Base-by-base conservation (phyloP, 2,888 invertebrate species). In the Apeira syringaria region DNA sequence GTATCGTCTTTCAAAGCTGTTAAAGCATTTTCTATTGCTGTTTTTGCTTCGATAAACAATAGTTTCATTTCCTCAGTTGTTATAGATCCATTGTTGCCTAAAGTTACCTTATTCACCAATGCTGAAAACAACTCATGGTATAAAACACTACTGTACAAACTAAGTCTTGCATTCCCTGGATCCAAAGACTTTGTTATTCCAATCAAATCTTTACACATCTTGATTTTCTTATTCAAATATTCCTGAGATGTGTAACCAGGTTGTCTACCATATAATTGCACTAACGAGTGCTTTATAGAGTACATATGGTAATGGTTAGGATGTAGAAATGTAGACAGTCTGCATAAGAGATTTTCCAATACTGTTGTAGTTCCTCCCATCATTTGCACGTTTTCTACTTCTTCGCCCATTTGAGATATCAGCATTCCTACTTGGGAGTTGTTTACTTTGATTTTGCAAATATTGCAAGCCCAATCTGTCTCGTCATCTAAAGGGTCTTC, bases 231-330 rank as follows among this genome's bases (percentile, higher is more conserved):
- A 5, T 91, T 88, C 35, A 94, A 73, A 35, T 92, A 86, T 32
- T 93, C 92, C 35, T 91, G 91, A 1, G 91, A 90, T 24, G 93
- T 83, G 53, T 92, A 92, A 12, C 92, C 94, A 26, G 90, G 81
- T 49, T 94, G 93, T 51, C 94, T 91, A 4, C 96, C 95, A 68
- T 94, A 95, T 33, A 97, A 73, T 68, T 97, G 97, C 35, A 97
- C 90, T 17, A 97, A 80, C 0, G 96, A 94, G 77, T 97, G 97
- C 60, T 95, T 95, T 5, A 96, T 91, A 0, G 95, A 93, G 63
- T 95, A 96, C 53, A 95, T 90, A 59, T 96, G 95, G 71, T 96
- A 97, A 79, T 97, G 97, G 68, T 96, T 94, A 0, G 94, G 94
- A 80, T 97, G 97, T 40, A 97, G 82, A 58, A 97, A 94, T 48